Percentiles rank a stretch among this genome's conserved stretches.
Conservation (phyloP, 2,888 invertebrate genomes). For the Chironomus tentans region DNA sequence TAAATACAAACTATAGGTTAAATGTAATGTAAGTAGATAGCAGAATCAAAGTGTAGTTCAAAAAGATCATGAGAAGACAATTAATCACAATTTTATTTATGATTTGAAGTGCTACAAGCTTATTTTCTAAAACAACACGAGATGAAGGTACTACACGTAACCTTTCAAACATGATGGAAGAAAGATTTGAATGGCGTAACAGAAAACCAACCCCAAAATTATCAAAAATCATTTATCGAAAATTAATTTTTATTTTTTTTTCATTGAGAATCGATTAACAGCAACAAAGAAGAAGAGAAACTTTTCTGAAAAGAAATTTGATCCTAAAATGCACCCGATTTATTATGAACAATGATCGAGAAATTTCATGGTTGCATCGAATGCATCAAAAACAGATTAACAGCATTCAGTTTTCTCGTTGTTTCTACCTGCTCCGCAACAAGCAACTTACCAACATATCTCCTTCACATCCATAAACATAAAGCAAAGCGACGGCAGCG, state of each 20-base stretch:
- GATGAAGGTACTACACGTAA: background rate
- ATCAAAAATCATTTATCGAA: background rate
- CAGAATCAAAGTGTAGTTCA: background rate
- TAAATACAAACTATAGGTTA: background rate
- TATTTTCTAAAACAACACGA: background rate
- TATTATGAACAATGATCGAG: background rate
- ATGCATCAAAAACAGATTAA: background rate
- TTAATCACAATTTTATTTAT: background rate
- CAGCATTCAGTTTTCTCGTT: background rate
- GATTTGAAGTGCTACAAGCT: no score
- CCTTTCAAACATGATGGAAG: background rate
- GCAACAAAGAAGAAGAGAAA: no score
- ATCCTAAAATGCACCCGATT: no score
- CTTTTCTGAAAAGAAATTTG: no score
- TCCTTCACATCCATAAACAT: no score
- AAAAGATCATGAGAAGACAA: conserved; percentile 6
- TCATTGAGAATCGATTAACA: no score
- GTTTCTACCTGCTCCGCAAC: background rate
- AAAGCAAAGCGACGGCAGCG: background rate
- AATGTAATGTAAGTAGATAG: background rate
- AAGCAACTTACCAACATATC: background rate
- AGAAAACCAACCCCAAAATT: background rate
- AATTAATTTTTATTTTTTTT: no score
- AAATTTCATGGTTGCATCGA: background rate
- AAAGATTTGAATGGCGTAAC: background rate